Evolutionary conservation across 2,888 invertebrate species (phyloP).

Genomic region (Muscina levida): DNA sequence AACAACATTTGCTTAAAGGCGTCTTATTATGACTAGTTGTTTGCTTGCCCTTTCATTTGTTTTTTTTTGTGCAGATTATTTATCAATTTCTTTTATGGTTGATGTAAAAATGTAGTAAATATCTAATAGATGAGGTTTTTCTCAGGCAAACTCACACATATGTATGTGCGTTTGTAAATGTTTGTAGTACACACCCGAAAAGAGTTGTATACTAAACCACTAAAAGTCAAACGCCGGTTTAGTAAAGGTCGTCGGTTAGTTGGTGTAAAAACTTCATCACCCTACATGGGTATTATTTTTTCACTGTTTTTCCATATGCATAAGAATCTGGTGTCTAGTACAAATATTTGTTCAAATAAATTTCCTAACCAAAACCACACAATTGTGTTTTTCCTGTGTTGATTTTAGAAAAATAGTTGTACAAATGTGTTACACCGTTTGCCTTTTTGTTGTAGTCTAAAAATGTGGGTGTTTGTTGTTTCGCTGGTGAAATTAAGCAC

Average conservation of each 20-base stretch:
- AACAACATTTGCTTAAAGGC: constrained; percentile 3
- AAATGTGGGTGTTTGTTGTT: too few species aligned
- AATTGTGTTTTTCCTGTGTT: constrained; percentile 27
- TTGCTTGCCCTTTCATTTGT: too few species aligned
- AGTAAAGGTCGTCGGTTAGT: background rate
- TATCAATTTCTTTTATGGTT: background rate
- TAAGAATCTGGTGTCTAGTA: too few species aligned
- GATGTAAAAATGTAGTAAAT: constrained; percentile 8
- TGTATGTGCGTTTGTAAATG: too few species aligned
- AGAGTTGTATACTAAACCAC: too few species aligned
- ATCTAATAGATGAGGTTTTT: background rate
- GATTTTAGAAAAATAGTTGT: constrained; percentile 3
- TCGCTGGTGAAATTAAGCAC: too few species aligned
- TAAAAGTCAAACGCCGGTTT: background rate
- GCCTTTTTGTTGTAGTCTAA: too few species aligned
- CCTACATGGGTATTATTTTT: too few species aligned
- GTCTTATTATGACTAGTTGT: background rate
- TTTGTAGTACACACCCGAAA: too few species aligned
- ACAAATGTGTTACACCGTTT: too few species aligned
- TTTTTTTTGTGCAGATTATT: background rate
- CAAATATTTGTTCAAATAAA: constrained; percentile 22
- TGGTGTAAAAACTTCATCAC: too few species aligned
- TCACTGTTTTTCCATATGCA: too few species aligned
- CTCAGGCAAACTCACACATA: background rate
- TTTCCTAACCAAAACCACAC: constrained; percentile 20